Base-by-base conservation (phyloP, 1,140 invertebrate genomes). In the Drosophila tani region DNA sequence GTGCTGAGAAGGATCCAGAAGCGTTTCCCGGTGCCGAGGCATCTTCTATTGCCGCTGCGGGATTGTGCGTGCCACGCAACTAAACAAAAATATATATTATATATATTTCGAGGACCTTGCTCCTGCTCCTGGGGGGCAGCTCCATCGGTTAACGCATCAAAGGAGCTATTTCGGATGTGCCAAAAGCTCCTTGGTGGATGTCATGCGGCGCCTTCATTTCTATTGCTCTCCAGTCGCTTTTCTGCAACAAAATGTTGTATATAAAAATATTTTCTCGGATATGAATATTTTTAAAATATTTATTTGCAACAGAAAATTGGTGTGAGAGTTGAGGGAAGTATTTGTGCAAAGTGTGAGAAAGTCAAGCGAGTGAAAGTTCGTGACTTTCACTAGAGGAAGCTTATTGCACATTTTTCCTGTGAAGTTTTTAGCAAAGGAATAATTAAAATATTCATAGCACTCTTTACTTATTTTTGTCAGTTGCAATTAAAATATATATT, bases 151-250 rank as follows among this genome's bases (percentile, higher is more conserved):
- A 32, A 60, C 70, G 70, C 68, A 73, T 73, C 70, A 73, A 73
- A 73, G 70, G 67, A 73, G 45, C 67, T 47, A 51, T 73, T 71
- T 58, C 53, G 69, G 69, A 73, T 73, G 53, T 73, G 53, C 35
- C 45, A 60, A 68, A 38, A 68, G 67, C 67, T 70, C 67, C 67
- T 29, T 21, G 29, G 69, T 59, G 53, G 68, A 60, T 73, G 67
- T 73, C 70, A 73, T 73, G 70, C 38, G 45, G 70, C 68, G 70
- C 70, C 27, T 73, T 73, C 45, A 71, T 38, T 73, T 73, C 53
- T 21, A 73, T 60, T 50, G 69, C 67, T 70, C 67, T 70, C 40
- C 29, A 68, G 63, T 46, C 53, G 64, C 47, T 27, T 27, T 27
- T 9, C 27, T 67, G 49, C 69, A 59, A 45, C 53, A 51, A 60